phyloP scores from a whole-genome alignment of 1,140 invertebrate species.

The Tenebrio molitor region DNA sequence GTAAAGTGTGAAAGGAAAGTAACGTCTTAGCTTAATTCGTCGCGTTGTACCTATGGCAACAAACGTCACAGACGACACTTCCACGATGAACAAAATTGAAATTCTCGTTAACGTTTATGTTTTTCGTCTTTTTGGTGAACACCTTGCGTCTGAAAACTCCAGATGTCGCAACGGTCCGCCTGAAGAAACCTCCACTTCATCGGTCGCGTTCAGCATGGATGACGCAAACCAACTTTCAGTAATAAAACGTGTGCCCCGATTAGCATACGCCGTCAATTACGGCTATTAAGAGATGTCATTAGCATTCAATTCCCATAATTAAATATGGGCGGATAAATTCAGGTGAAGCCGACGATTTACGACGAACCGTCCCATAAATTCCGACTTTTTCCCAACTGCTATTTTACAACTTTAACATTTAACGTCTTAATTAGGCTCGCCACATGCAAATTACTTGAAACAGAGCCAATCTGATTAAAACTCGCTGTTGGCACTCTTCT shows the following conservation, averaged over 20 bases:
- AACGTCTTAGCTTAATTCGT: too few species aligned
- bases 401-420: constrained; percentile 26
- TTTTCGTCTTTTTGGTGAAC: too few species aligned
- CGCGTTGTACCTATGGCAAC: too few species aligned
- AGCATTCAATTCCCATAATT: constrained; percentile 37
- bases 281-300: neutral
- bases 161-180: too few species aligned
- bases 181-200: too few species aligned
- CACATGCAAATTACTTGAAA: constrained; percentile 30
- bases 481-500: constrained; percentile 25
- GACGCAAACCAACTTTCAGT: too few species aligned
- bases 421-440: constrained; percentile 26
- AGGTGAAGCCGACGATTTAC: neutral
- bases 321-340: constrained; percentile 14
- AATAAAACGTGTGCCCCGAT: too few species aligned
- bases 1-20: too few species aligned
- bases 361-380: neutral
- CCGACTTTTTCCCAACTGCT: constrained; percentile 10
- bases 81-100: too few species aligned
- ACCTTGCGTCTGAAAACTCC: too few species aligned
- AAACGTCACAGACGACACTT: too few species aligned
- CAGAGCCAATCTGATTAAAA: constrained; percentile 36
- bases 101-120: too few species aligned
- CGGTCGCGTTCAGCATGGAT: neutral
- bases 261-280: neutral